Conservation (phyloP, 2,888 invertebrate genomes). For the Acanthosepion esculentum region DNA sequence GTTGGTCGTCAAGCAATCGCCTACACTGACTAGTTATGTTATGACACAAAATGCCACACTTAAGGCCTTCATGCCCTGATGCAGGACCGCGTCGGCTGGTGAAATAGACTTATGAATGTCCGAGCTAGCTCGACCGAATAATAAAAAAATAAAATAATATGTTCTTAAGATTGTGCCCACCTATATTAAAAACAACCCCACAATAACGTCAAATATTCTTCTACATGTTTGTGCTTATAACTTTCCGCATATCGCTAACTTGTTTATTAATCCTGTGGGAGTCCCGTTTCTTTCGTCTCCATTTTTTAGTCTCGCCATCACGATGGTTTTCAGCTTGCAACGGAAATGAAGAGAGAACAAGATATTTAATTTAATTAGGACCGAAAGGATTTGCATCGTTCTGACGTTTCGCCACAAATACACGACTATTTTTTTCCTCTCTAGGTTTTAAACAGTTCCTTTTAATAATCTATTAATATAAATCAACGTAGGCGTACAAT, state of each 20-base stretch:
- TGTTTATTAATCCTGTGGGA: neutral
- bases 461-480: constrained; percentile 24
- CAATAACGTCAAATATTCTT: too few species aligned
- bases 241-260: neutral
- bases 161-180: too few species aligned
- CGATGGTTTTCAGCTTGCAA: neutral
- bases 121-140: too few species aligned
- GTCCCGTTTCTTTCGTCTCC: neutral
- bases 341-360: neutral
- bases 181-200: too few species aligned
- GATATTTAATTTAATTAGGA: neutral
- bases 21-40: too few species aligned
- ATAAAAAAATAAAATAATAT: too few species aligned
- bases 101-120: too few species aligned
- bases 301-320: neutral
- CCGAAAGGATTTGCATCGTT: neutral
- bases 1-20: too few species aligned
- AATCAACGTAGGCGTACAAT: neutral
- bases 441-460: neutral
- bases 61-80: too few species aligned
- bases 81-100: too few species aligned
- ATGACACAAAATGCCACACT: too few species aligned
- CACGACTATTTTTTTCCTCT: neutral
- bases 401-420: neutral
- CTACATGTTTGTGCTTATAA: neutral